Evolutionary conservation across 53 echinoderm and acorn worm species (phyloP), one percentile per base, ranked within the genome.

Genomic region (Apostichopus leukothele): DNA sequence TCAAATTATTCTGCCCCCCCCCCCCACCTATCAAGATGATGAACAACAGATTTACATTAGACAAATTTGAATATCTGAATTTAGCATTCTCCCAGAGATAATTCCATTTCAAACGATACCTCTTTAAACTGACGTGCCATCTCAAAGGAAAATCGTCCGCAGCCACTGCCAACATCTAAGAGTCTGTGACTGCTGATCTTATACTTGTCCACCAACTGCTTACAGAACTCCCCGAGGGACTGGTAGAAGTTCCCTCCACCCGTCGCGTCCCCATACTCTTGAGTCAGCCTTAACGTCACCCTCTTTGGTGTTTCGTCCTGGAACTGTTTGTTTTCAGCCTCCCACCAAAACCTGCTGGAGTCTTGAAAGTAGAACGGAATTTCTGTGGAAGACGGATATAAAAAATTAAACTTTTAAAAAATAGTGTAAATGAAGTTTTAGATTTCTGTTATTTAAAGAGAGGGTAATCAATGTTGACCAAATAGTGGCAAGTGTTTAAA

Each of bases 121-220:
- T 90, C 74, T 6, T 92, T 84, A 85, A 90, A 92, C 39, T 90
- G 54, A 1, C 74, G 78, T 20, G 92, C 73, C 23, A 95, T 86
- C 75, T 97, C 93, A 88, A 97, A 97, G 73, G 93, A 86, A 18
- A 93, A 67, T 51, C 91, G 88, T 66, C 98, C 98, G 21, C 95
- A 94, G 8, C 93, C 98, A 75, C 95, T 94, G 6, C 89, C 91
- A 22, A 97, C 1, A 67, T 95, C 94, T 57, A 97, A 86, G 0
- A 86, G 92, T 1, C 60, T 86, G 5, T 76, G 25, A 59, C 87
- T 67, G 53, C 52, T 25, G 76, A 78, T 60, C 1, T 92, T 92
- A 22, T 88, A 73, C 53, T 55, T 92, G 52, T 85, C n/a, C 7
- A 86, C 89, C 57, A 50, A 59, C 11, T 76, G 52, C 52, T 75